Conservation (phyloP, 2,888 invertebrate genomes). For the Poecilus cupreus region DNA sequence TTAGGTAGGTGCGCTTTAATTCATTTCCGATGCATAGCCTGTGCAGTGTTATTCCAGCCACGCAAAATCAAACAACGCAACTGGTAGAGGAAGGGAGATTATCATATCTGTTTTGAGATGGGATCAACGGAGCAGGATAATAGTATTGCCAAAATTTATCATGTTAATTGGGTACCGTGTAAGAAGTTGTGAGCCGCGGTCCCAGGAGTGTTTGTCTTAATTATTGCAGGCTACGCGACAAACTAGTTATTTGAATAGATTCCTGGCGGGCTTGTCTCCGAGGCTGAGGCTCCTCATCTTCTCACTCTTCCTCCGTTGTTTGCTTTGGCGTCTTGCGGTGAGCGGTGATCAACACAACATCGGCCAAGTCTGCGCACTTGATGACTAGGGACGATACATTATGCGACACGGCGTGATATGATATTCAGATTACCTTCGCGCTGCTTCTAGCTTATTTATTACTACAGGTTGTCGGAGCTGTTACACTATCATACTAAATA, state of each 20-base stretch:
- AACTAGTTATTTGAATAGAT: slow-evolving; percentile 72
- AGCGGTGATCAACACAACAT: neutral
- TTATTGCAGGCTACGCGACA: slow-evolving; percentile 72
- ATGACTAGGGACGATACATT: slow-evolving; percentile 11
- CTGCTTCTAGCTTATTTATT: neutral
- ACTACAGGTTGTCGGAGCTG: neutral
- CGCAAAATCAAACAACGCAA: slow-evolving; percentile 39
- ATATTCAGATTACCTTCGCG: slow-evolving; percentile 4
- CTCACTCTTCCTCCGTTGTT: slow-evolving; percentile 66
- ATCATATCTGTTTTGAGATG: slow-evolving; percentile 44
- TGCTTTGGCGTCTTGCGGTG: slow-evolving; percentile 3
- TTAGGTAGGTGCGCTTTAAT: too few species aligned
- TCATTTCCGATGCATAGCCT: neutral
- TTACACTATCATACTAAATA: neutral
- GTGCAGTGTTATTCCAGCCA: slow-evolving; percentile 12
- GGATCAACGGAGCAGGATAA: slow-evolving; percentile 44
- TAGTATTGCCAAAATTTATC: slow-evolving; percentile 56
- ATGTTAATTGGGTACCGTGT: slow-evolving; percentile 56
- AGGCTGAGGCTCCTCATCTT: slow-evolving; percentile 71
- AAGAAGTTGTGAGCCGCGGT: slow-evolving; percentile 59
- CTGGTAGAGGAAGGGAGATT: slow-evolving; percentile 33
- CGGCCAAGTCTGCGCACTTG: neutral
- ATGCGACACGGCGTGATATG: neutral
- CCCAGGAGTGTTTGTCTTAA: slow-evolving; percentile 74
- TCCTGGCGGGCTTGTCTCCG: slow-evolving; percentile 69